Percentiles rank a stretch among this genome's conserved stretches.
Conservation (phyloP, 1,140 invertebrate genomes). For the Tetramorium simillimum region DNA sequence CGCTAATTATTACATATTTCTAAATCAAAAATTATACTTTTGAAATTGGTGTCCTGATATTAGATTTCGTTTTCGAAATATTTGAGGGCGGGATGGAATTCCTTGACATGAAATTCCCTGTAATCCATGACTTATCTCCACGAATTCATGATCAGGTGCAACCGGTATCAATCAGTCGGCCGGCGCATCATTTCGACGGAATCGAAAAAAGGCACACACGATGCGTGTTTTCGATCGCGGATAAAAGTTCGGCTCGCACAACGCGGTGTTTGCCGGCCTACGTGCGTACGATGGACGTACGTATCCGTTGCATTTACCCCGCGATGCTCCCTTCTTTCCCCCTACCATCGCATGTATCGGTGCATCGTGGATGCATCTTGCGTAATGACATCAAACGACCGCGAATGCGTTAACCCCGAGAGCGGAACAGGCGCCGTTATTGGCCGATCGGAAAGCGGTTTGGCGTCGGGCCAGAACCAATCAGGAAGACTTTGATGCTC, state of each 20-base stretch:
- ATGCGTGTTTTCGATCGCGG: slow-evolving; percentile 4
- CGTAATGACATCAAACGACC: slow-evolving; percentile 54
- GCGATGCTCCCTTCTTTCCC: not conserved
- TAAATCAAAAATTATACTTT: not conserved
- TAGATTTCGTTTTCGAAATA: not conserved
- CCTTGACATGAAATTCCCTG: not conserved
- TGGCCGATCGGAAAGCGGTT: slow-evolving; percentile 35
- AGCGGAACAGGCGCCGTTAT: not conserved
- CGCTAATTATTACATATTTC: not conserved
- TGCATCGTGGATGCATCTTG: slow-evolving; percentile 48
- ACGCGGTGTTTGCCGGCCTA: not conserved
- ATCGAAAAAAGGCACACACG: not conserved
- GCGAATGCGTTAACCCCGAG: slow-evolving; percentile 60
- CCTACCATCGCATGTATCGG: not conserved
- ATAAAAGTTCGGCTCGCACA: not conserved
- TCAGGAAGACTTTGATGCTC: not conserved
- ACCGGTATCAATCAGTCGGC: not conserved
- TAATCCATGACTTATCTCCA: slow-evolving; percentile 18
- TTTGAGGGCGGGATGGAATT: not conserved
- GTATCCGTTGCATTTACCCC: not conserved
- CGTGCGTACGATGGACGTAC: not conserved
- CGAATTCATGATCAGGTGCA: not conserved
- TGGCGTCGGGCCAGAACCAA: not conserved
- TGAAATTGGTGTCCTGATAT: not conserved
- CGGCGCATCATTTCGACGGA: not conserved